Base-by-base conservation (phyloP, 2,113 vertebrate species). In the Vombatus ursinus region DNA sequence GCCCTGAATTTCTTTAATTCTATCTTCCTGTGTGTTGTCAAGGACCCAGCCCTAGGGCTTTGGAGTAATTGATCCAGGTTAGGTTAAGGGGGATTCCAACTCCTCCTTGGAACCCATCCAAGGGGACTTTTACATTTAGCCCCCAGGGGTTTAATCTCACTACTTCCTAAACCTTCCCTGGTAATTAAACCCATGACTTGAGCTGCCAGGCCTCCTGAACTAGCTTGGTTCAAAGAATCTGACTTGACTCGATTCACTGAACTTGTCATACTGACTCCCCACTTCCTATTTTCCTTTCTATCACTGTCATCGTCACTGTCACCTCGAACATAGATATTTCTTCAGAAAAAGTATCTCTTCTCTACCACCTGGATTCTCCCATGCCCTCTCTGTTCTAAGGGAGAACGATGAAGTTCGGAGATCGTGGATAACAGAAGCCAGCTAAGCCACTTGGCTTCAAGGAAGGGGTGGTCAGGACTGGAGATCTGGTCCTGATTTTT, bases 401-500 rank as follows among this genome's bases (percentile, higher is more conserved):
- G 19, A 84, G n/a, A 16, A 44, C 2, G 16, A 44, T 23, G 5
- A 84, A 44, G 37, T 44, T 8, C n/a, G 44, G 68, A 84, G 37
- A 84, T 44, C 68, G 1, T 84, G n/a, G 19, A 84, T 84, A 44
- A 44, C 57, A 84, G 37, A 84, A 84, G 68, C n/a, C 2, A 44
- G 19, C 37, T 23, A 44, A 19, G 12, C n/a, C 68, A 22, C 5
- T n/a, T 44, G 92, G 89, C 49, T 53, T 50, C 77, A 90, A 51
- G 49, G 44, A 89, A 37, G 68, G 23, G 11, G 24, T 8, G n/a
- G 49, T 24, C 52, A 48, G 37, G 47, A 1, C 61, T 5, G 37
- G 57, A 22, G 37, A 16, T 31, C 91, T 94, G 52, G 96, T 68
- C 26, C 31, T 52, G 22, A 23, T 3, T 95, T 91, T n/a, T 97